Percentiles rank a stretch among this genome's conserved stretches.
Evolutionary conservation across 1,140 invertebrate genomes (phyloP).

Genomic region (Neuroterus valhalla): DNA sequence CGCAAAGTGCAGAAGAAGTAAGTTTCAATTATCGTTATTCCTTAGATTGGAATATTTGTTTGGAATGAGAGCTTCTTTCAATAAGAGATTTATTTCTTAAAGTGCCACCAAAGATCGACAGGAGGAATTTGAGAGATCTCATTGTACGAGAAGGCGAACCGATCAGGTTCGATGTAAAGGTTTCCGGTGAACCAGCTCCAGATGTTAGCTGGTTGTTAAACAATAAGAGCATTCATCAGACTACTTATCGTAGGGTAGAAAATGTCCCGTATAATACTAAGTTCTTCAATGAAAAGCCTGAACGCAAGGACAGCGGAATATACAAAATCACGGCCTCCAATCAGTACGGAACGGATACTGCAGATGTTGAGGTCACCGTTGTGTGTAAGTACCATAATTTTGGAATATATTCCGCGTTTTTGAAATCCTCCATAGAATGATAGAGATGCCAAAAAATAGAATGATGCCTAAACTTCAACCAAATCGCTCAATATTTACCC

Average conservation of each 20-base stretch:
- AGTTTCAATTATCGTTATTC: slow-evolving; percentile 69
- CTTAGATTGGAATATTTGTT: slow-evolving; percentile 42
- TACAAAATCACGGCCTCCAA: slow-evolving; percentile 91
- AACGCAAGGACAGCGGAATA: slow-evolving; percentile 88
- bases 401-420: too few species aligned
- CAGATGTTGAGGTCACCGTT: slow-evolving; percentile 93
- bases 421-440: too few species aligned
- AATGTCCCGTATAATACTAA: slow-evolving; percentile 92
- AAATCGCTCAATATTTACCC: too few species aligned
- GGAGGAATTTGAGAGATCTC: slow-evolving; percentile 84
- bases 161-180: slow-evolving; percentile 88
- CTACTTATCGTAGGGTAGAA: slow-evolving; percentile 80
- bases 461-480: too few species aligned
- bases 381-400: slow-evolving; percentile 81
- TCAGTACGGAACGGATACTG: slow-evolving; percentile 90
- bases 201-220: slow-evolving; percentile 84
- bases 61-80: slow-evolving; percentile 32
- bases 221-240: slow-evolving; percentile 77
- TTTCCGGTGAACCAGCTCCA: slow-evolving; percentile 89
- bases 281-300: slow-evolving; percentile 87
- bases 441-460: too few species aligned
- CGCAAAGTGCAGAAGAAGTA: slow-evolving; percentile 91
- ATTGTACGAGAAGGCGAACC: slow-evolving; percentile 89
- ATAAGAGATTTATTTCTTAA: slow-evolving; percentile 23
- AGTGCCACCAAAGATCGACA: slow-evolving; percentile 95